phyloP scores from a whole-genome alignment of 2,113 vertebrate species.

The Periophthalmodon schlosseri region DNA sequence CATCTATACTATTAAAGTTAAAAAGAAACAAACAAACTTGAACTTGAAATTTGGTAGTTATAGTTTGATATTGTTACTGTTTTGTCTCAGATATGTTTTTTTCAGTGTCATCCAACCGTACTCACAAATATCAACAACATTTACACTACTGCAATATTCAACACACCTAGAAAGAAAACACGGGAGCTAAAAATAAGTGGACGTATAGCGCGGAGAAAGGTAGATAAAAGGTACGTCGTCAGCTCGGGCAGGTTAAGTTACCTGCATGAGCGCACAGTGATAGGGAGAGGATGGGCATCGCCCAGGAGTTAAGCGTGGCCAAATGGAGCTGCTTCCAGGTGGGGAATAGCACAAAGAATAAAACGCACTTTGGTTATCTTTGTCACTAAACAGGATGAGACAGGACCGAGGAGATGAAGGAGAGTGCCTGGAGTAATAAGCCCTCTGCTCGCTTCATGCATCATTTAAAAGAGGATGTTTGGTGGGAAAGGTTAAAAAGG shows the following conservation, averaged over 20 bases:
- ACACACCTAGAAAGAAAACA: not conserved
- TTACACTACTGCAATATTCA: not conserved
- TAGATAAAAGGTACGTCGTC: conserved; percentile 9
- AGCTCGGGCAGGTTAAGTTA: conserved; percentile 15
- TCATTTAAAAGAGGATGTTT: conserved; percentile 57
- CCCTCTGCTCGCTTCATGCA: conserved; percentile 45
- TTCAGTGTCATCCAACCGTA: not conserved
- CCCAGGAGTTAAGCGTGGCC: not conserved
- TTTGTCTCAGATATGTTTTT: too few relatives aligned
- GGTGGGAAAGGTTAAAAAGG: conserved; percentile 39
- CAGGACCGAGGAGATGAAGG: conserved; percentile 8
- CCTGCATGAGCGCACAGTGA: conserved; percentile 24
- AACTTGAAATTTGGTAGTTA: too few relatives aligned
- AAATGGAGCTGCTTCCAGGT: conserved; percentile 9
- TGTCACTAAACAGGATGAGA: conserved; percentile 15
- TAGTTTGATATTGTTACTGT: too few relatives aligned
- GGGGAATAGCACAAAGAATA: not conserved
- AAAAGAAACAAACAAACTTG: too few relatives aligned
- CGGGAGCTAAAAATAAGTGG: not conserved
- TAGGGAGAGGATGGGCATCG: not conserved
- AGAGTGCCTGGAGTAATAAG: conserved; percentile 28
- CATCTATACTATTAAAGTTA: too few relatives aligned
- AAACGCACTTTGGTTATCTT: conserved; percentile 24
- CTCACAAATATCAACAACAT: not conserved
- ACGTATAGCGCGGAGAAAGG: not conserved